Conservation (phyloP, 2,113 vertebrate genomes). For the Rhabdomys dilectus region DNA sequence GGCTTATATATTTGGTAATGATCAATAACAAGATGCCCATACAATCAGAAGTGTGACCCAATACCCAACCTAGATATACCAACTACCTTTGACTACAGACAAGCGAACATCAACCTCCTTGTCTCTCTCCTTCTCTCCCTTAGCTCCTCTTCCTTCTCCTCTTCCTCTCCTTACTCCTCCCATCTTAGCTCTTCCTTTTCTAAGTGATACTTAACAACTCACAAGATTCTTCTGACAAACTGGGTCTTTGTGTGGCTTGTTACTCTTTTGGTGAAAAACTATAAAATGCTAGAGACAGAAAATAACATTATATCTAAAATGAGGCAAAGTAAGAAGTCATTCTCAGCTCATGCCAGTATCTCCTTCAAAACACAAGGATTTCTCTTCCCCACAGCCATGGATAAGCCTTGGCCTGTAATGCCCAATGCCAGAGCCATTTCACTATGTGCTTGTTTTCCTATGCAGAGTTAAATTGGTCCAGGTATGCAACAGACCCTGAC, state of each 20-base stretch:
- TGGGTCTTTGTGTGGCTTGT: slow-evolving; percentile 28
- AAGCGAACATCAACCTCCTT: too few relatives aligned
- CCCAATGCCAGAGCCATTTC: not conserved
- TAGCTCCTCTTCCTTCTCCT: too few relatives aligned
- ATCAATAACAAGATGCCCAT: too few relatives aligned
- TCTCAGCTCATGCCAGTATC: not conserved
- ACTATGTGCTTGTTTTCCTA: not conserved
- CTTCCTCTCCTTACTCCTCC: too few relatives aligned
- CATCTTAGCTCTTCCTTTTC: not conserved
- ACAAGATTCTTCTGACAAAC: not conserved
- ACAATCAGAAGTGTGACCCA: too few relatives aligned
- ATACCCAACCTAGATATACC: too few relatives aligned
- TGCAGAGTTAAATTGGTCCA: slow-evolving; percentile 7
- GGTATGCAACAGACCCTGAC: not conserved
- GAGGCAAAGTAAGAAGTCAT: not conserved
- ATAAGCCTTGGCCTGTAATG: not conserved
- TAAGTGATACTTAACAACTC: slow-evolving; percentile 38
- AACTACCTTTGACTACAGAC: too few relatives aligned
- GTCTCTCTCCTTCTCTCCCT: too few relatives aligned
- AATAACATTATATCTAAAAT: slow-evolving; percentile 23
- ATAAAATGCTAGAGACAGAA: not conserved
- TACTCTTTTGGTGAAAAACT: slow-evolving; percentile 34
- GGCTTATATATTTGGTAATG: too few relatives aligned
- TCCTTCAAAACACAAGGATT: not conserved
- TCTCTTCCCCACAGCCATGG: not conserved